These are phyloP conservation scores for Sabatieria punctata DNA, from an alignment of 2,888 invertebrate species.

Conservation along the genomic window DNA sequence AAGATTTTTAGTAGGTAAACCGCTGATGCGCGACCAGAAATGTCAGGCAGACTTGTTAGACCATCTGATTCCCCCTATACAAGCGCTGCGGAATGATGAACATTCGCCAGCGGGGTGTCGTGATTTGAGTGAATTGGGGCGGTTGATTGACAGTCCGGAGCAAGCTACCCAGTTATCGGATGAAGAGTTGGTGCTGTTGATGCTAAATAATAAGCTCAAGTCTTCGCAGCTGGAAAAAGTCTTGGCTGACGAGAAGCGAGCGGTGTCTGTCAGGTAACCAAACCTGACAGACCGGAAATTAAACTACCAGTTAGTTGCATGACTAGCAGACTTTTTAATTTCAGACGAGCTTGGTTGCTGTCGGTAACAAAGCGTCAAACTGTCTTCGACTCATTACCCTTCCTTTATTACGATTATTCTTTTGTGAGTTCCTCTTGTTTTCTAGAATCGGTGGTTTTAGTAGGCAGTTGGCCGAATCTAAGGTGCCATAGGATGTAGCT, in stretches of 20 bases:
- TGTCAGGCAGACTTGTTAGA: too few species aligned
- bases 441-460: neutral
- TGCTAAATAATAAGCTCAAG: conserved; percentile 61
- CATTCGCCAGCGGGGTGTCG: too few species aligned
- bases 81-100: too few species aligned
- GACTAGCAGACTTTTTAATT: neutral
- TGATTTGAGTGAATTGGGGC: too few species aligned
- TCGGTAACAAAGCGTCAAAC: too few species aligned
- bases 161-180: too few species aligned
- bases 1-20: too few species aligned
- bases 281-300: too few species aligned
- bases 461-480: conserved; percentile 14
- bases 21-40: too few species aligned
- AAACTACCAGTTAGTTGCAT: neutral
- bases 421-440: conserved; percentile 5
- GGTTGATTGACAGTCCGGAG: too few species aligned
- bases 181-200: conserved; percentile 62
- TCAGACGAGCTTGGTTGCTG: too few species aligned
- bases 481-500: neutral
- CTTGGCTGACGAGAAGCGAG: conserved; percentile 61
- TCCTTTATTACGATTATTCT: conserved; percentile 9
- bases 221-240: conserved; percentile 69
- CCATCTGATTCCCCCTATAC: too few species aligned
- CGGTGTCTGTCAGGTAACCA: conserved; percentile 63
- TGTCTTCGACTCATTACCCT: conserved; percentile 4